Conservation (phyloP, 2,888 invertebrate genomes). For the Nineta flava region DNA sequence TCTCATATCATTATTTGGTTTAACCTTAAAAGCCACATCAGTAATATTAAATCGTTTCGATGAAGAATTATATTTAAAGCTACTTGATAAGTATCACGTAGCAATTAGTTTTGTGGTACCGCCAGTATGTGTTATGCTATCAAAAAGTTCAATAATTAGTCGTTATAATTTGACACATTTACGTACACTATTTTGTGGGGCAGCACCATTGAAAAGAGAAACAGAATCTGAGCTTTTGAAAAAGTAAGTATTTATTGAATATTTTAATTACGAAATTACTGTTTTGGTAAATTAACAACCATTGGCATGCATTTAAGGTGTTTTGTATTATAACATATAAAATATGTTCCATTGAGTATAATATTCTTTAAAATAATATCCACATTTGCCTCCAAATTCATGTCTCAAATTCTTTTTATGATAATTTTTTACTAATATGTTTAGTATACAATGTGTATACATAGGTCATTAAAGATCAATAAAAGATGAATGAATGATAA, state of each 20-base stretch:
- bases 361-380: no score
- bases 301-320: not conserved
- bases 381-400: no score
- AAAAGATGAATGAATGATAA: no score
- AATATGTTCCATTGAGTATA: no score
- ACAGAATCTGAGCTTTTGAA: conserved; percentile 42
- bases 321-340: no score
- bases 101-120: conserved; percentile 60
- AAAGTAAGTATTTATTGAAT: conserved; percentile 24
- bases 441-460: no score
- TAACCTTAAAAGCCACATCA: conserved; percentile 33
- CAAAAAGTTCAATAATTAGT: conserved; percentile 62
- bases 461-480: no score
- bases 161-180: conserved; percentile 61
- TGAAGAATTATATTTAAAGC: conserved; percentile 47
- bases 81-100: conserved; percentile 52
- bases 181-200: conserved; percentile 56
- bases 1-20: conserved; percentile 36
- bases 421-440: no score
- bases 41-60: conserved; percentile 48
- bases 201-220: conserved; percentile 64
- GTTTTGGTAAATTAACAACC: not conserved
- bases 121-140: conserved; percentile 66
- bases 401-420: no score
- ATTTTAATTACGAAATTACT: conserved; percentile 15